Base-by-base conservation (phyloP, 2,797 vertebrate species). In the Brotula barbata region DNA sequence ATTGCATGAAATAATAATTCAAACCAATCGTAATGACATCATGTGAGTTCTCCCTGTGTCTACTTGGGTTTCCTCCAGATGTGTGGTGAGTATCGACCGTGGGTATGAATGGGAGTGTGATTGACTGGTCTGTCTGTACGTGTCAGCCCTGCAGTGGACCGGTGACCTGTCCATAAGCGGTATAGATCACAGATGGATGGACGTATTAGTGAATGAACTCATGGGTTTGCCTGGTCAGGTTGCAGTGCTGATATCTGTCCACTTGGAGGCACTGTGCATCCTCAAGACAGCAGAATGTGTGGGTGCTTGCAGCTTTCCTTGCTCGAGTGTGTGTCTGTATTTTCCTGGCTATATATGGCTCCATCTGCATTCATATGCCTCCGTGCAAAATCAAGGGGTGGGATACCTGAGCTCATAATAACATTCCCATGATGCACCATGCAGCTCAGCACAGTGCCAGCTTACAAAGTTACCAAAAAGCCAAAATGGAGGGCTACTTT, bases 181-280 rank as follows among this genome's bases (percentile, higher is more conserved):
- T n/a, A n/a, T n/a, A n/a, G n/a, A n/a, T n/a, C n/a, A n/a, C n/a
- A n/a, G n/a, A n/a, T n/a, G n/a, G n/a, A n/a, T n/a, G n/a, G n/a
- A n/a, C n/a, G n/a, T n/a, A n/a, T n/a, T n/a, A n/a, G n/a, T n/a
- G n/a, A n/a, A n/a, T n/a, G n/a, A n/a, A n/a, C 25, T 28, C 25
- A 28, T 28, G 25, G 4, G 25, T 4, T 28, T 8, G 25, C 25
- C 4, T 28, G 4, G 25, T 8, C 21, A 25, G 9, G 15, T 41
- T 71, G 80, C 69, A 84, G 73, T 73, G 41, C 2, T 7, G 2
- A 3, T 2, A n/a, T 76, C 23, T 0, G 49, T 54, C 85, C 89
- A 89, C 84, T 68, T 80, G 89, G 80, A 23, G 88, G 85, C 72
- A 33, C 79, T 89, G 83, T 88, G 79, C 61, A 65, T 79, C 83